Base-by-base conservation (phyloP, 2,113 vertebrate genomes). In the Mormyrus iriodes region DNA sequence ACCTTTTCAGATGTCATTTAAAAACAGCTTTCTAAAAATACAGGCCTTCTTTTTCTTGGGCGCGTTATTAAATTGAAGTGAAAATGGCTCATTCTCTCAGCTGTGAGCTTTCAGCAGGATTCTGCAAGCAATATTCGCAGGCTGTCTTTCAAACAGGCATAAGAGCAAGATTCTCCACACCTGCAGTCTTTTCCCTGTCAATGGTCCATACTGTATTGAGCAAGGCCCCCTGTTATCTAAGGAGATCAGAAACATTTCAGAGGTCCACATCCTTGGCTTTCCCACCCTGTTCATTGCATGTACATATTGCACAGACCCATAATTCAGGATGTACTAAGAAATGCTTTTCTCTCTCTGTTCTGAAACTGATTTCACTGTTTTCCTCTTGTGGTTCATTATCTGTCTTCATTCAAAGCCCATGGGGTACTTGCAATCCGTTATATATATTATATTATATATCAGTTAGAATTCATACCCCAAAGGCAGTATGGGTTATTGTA, bases 11-110 rank as follows among this genome's bases (percentile, higher is more conserved):
- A 21, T 48, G 42, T 24, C 82, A 84, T 48, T 84, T 84, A 84
- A 48, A 82, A 84, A 24, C 51, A 55, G 49, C 21, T 89, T 53
- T 39, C 48, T 89, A 58, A 89, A 89, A 86, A 86, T 51, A 73
- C n/a, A 82, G 42, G 83, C 46, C 42, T 48, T 73, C 55, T 58
- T 24, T 85, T 46, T 46, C 82, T 49, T 85, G 5, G 44, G 39
- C 10, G 82, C 46, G 21, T 48, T 49, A 46, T 49, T 46, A 46
- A 85, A 44, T 13, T 12, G 82, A 46, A 46, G 82, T 46, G 82
- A 49, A 85, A 85, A 27, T 12, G 82, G 46, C 3, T 85, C 42
- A n/a, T n/a, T 48, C 82, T 4, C 46, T 27, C 42, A 85, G 46
- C 82, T 9, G 7, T 27, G 4, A 21, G 76, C 76, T 44, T 21